Conservation (phyloP, 2,113 vertebrate genomes). For the Podilymbus podiceps region DNA sequence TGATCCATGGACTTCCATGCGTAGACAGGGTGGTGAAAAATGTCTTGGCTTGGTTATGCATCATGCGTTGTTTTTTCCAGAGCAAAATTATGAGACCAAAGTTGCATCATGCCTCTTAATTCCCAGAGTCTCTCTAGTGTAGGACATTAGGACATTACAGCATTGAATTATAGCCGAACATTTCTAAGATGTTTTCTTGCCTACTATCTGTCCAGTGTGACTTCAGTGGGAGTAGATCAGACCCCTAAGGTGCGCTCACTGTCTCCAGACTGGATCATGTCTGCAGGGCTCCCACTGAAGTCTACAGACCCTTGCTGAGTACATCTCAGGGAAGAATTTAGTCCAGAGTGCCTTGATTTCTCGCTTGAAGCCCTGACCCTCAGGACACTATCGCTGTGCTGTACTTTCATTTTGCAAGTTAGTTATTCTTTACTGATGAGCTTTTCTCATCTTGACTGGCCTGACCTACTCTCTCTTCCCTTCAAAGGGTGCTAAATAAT, state of each 20-base stretch:
- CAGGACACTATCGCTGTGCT: background rate
- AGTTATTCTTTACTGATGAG: slow-evolving; percentile 16
- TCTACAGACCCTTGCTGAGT: background rate
- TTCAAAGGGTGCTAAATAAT: slow-evolving; percentile 67
- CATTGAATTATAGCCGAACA: background rate
- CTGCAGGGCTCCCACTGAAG: background rate
- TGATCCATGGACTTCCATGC: background rate
- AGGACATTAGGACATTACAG: background rate
- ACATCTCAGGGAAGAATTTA: background rate
- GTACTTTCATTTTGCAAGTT: slow-evolving; percentile 1
- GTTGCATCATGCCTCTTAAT: background rate
- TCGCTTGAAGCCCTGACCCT: background rate
- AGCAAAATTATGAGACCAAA: background rate
- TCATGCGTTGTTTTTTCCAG: background rate
- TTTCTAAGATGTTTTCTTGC: background rate
- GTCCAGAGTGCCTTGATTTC: background rate
- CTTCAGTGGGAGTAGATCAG: background rate
- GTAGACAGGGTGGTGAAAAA: background rate
- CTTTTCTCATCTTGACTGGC: background rate
- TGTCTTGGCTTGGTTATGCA: background rate
- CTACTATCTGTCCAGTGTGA: background rate
- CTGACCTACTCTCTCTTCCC: slow-evolving; percentile 19
- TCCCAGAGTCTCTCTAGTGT: background rate
- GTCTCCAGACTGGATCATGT: background rate
- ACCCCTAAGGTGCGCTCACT: background rate